Evolutionary conservation across 1,140 invertebrate genomes (phyloP), one percentile per base, ranked within the genome.

Genomic region (Drosophila seguyi): DNA sequence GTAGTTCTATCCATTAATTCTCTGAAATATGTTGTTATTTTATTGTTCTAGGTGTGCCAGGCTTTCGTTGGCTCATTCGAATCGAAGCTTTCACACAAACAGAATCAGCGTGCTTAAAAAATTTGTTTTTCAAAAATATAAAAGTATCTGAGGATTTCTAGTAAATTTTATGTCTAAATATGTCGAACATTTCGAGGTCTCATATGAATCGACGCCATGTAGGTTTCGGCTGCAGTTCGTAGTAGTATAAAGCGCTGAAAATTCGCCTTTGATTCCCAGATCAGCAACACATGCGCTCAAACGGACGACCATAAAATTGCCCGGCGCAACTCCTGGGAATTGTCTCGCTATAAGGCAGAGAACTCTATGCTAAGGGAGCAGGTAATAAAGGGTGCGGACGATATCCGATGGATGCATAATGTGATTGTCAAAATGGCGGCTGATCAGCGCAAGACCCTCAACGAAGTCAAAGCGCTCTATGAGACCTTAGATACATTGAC

Each of bases 271-370:
- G n/a, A 41, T n/a, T 41, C 38, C 7, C 7, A 41, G 38, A n/a
- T 34, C 6, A 85, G 74, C 6, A 41, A 10, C n/a, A 45, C 22
- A 20, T 47, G 58, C 6, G 38, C 34, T 1, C 65, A 77, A 11
- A 56, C 78, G n/a, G 81, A 85, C 22, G 81, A 85, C 50, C 34
- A 45, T 0, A 85, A 87, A 56, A 57, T 73, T 29, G 59, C 72
- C 0, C 55, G 71, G 0, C 83, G 72, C 18, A 67, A 72, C 13
- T 74, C 72, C 10, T 8, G 42, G 20, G 79, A 6, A 83, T 41
- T 83, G 48, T 74, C 8, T 2, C 38, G 7, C 7, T 41, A 7
- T 2, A n/a, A 4, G 16, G 38, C 3, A n/a, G 6, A 41, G 38
- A 41, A 41, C 7, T 3, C 16, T 10, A 6, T 7, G 6, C 38